These are phyloP conservation scores for Dryadula phaetusa DNA, from an alignment of 2,888 invertebrate genomes.

Conservation along the genomic window DNA sequence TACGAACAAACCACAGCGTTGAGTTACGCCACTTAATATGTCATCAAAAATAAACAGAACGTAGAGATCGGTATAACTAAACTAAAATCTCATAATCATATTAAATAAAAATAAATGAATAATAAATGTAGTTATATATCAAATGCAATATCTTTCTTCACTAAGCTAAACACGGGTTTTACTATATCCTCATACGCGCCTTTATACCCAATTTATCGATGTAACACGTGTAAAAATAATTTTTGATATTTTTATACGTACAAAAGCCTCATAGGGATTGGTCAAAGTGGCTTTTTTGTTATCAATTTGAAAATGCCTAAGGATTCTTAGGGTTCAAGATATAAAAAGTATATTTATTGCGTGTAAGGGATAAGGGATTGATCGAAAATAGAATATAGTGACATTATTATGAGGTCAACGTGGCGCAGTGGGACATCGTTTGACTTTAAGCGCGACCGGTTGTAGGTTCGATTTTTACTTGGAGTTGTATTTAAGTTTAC, in stretches of 20 bases:
- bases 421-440: too few species aligned
- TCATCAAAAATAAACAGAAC: too few species aligned
- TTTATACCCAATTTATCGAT: neutral
- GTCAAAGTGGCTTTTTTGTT: conserved; percentile 5
- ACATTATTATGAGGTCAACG: too few species aligned
- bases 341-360: conserved; percentile 17
- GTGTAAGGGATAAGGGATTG: neutral
- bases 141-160: neutral
- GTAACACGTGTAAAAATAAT: neutral
- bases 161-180: neutral
- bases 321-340: conserved; percentile 18
- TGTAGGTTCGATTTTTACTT: too few species aligned
- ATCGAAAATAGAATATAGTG: conserved; percentile 7
- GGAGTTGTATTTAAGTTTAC: too few species aligned
- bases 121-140: too few species aligned
- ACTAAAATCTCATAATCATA: too few species aligned
- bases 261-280: conserved; percentile 1
- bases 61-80: too few species aligned
- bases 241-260: conserved; percentile 9
- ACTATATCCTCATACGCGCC: neutral
- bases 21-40: too few species aligned
- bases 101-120: too few species aligned
- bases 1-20: too few species aligned
- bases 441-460: too few species aligned
- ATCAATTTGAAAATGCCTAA: conserved; percentile 7